Conservation (phyloP, 2,888 invertebrate species). For the Adelphocoris suturalis region DNA sequence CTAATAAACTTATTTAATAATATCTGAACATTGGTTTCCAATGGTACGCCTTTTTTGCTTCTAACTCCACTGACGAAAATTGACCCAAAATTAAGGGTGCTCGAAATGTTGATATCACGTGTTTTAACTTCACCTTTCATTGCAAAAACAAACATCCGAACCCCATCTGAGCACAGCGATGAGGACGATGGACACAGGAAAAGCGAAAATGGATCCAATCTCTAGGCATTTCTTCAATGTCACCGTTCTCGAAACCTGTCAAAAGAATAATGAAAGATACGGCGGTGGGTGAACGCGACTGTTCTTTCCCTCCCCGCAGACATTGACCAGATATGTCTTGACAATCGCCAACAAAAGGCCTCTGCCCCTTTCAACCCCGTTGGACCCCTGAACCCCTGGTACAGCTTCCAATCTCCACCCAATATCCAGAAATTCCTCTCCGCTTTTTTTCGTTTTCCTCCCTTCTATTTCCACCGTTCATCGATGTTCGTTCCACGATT, state of each 20-base stretch:
- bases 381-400: not conserved
- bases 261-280: slow-evolving; percentile 62
- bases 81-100: too few species aligned
- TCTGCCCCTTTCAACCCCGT: slow-evolving; percentile 3
- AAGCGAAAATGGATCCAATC: not conserved
- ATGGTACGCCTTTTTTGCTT: too few species aligned
- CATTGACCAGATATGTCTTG: slow-evolving; percentile 26
- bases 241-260: slow-evolving; percentile 35
- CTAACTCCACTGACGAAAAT: too few species aligned
- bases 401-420: not conserved
- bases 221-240: slow-evolving; percentile 39
- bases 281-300: slow-evolving; percentile 19
- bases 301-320: not conserved
- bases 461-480: not conserved
- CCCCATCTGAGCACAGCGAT: not conserved
- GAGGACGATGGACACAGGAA: not conserved
- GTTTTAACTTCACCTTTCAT: too few species aligned
- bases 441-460: not conserved
- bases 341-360: slow-evolving; percentile 62
- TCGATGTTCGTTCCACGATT: too few species aligned
- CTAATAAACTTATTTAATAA: too few species aligned
- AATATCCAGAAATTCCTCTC: not conserved
- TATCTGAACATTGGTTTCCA: too few species aligned
- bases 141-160: too few species aligned
- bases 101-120: too few species aligned